Base-by-base conservation (phyloP, 2,113 vertebrate genomes). In the Ahaetulla prasina region DNA sequence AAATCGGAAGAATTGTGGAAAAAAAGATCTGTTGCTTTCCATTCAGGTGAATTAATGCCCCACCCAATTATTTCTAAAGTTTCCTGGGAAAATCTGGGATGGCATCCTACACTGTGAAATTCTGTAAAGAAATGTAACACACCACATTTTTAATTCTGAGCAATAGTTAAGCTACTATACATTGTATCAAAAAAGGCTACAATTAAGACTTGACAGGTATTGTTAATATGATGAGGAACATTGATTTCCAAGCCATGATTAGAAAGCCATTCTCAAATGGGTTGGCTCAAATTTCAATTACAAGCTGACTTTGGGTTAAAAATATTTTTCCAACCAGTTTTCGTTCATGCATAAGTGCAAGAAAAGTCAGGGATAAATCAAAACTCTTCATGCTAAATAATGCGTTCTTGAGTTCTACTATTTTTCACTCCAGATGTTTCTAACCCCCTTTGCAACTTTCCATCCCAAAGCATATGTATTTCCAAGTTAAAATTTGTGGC, bases 401-500 rank as follows among this genome's bases (percentile, higher is more conserved):
- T 85, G 43, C 20, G 14, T 30, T 52, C 45, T 57, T 9, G 52
- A 18, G 20, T 25, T n/a, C 1, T 25, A 12, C 88, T 22, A 27
- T 18, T 35, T 22, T 35, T 11, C 35, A 10, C 52, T 92, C 60
- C 80, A 92, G 43, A 23, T 86, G 23, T 80, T 92, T 90, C 27
- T 63, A 52, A 55, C 9, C 22, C 11, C 12, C 20, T 85, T 95
- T 96, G 95, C 91, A 88, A 90, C 91, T 94, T 43, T 25, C 22
- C 60, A 89, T 90, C 60, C 89, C 53, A 85, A 57, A 1, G 92
- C 92, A 90, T 87, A 92, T 94, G 96, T 85, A 93, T 74, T 93
- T 92, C 93, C 91, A 53, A 94, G 93, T 88, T 91, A 54, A 54
- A 94, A 95, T 95, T 94, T 95, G 96, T 94, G 95, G 93, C 94